These are phyloP conservation scores for Manacus vitellinus DNA, from an alignment of 2,113 vertebrate genomes.

Conservation along the genomic window DNA sequence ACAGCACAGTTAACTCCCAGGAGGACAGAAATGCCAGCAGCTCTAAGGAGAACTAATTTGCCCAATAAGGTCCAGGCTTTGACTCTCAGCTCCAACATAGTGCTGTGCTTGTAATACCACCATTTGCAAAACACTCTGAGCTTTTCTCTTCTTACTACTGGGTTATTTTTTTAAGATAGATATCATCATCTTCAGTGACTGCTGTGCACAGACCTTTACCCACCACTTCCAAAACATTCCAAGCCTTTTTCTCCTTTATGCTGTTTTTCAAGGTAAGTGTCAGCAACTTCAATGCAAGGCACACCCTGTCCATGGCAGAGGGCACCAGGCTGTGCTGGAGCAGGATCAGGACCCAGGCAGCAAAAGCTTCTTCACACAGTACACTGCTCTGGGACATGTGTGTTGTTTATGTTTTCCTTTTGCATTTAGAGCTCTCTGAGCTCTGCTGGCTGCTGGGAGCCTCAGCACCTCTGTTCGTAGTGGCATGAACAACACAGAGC, in stretches of 20 bases:
- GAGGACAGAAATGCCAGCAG: neutral
- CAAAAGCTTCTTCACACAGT: neutral
- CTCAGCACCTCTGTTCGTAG: neutral
- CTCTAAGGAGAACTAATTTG: neutral
- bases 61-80: neutral
- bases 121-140: neutral
- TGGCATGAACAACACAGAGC: neutral
- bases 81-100: neutral
- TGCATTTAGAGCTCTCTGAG: neutral
- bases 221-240: neutral
- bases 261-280: neutral
- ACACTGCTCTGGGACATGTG: neutral
- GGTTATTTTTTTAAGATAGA: neutral
- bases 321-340: neutral
- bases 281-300: fast-evolving
- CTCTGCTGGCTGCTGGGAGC: neutral
- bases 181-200: neutral
- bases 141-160: neutral
- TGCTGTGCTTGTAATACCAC: neutral
- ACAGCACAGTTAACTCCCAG: neutral
- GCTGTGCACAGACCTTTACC: neutral
- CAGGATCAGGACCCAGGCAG: neutral
- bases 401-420: neutral
- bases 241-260: neutral
- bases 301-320: neutral